Evolutionary conservation across 2,113 vertebrate genomes (phyloP), one percentile per base, ranked within the genome.

Genomic region (Urocynchramus pylzowi): DNA sequence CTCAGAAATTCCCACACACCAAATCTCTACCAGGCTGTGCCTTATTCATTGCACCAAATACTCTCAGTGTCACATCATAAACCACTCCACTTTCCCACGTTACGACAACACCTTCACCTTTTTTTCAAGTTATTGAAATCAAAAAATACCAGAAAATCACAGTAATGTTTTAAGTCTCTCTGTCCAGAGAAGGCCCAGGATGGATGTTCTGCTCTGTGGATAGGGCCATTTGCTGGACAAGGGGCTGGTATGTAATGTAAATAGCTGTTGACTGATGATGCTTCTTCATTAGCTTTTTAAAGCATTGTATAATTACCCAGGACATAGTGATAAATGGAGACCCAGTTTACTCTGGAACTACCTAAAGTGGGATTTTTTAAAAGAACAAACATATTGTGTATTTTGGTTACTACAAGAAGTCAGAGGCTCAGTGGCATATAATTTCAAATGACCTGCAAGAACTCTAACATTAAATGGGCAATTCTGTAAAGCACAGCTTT

Each of bases 1-100:
- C 9, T 69, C 44, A 33, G 61, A 82, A 8, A 7, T 41, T 70
- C 19, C 10, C 0, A 0, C 6, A 59, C 19, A 6, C 23, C 30
- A 59, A 63, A 85, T 41, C 6, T 82, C 39, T 57, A 1, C n/a
- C 61, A 83, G 10, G 8, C 10, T 63, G 11, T 71, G 44, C 35
- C 26, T 84, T 76, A 31, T 20, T 88, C 26, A 16, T 27, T 28
- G 47, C 53, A 57, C 7, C n/a, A 35, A 52, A 57, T 44, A 24
- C 6, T 52, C 35, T 30, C 28, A 49, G 39, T 0, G 0, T 50
- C 57, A 37, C 26, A 45, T 20, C 21, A 57, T 9, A 19, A 60
- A 73, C 35, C 1, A 2, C 4, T 80, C 53, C 9, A 12, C 21
- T 82, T 42, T 52, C 31, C 22, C 13, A 47, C 15, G 7, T 18